Percentiles rank a stretch among this genome's conserved stretches.
Conservation (phyloP, 1,140 invertebrate genomes). For the Drosophila triauraria region DNA sequence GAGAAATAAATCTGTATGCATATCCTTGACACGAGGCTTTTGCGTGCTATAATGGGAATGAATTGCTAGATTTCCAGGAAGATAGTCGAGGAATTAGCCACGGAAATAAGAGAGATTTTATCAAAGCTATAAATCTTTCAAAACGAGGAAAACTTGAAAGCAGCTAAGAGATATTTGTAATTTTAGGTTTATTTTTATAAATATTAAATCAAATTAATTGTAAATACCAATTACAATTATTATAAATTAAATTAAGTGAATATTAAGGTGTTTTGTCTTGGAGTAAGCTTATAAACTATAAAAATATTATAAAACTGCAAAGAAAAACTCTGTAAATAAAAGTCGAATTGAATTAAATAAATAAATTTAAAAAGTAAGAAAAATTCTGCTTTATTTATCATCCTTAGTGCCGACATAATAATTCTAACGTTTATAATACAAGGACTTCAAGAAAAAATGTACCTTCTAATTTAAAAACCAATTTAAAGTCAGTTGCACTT, state of each 20-base stretch:
- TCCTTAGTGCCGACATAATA: too few relatives aligned
- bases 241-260: too few relatives aligned
- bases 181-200: too few relatives aligned
- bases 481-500: neutral
- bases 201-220: neutral
- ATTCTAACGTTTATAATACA: too few relatives aligned
- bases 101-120: neutral
- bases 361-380: neutral
- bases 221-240: too few relatives aligned
- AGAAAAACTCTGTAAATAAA: too few relatives aligned
- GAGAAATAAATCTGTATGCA: conserved; percentile 39
- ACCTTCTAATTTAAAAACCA: neutral
- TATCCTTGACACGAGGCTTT: neutral
- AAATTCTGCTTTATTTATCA: too few relatives aligned
- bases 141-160: neutral
- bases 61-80: neutral
- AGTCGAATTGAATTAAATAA: too few relatives aligned
- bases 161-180: neutral
- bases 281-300: neutral
- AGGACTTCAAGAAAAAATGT: fast-evolving
- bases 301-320: too few relatives aligned
- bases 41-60: neutral
- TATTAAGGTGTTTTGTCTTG: neutral
- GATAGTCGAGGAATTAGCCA: neutral
- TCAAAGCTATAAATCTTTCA: neutral